These are phyloP conservation scores for Lucilia cuprina DNA, from an alignment of 1,140 invertebrate genomes.

Conservation along the genomic window DNA sequence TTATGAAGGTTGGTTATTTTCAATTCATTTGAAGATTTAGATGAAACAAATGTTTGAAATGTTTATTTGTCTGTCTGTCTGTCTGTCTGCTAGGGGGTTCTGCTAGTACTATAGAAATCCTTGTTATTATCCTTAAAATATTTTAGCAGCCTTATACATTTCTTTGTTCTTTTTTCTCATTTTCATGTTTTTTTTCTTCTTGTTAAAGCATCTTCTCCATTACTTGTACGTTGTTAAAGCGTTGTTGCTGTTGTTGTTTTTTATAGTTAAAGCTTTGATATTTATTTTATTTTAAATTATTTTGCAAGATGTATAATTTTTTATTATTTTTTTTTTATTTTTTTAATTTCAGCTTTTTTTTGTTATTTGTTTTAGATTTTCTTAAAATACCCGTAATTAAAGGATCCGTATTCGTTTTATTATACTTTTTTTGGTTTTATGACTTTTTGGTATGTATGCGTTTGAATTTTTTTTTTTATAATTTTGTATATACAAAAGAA, in stretches of 20 bases:
- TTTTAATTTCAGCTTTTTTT: not conserved
- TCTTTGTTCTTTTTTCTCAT: not conserved
- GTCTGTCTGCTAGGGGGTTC: too few relatives aligned
- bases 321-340: not conserved
- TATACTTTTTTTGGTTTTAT: not conserved
- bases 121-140: not conserved
- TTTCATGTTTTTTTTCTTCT: not conserved
- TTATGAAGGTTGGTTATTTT: not conserved
- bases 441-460: not conserved
- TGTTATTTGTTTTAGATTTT: not conserved
- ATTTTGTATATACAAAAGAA: not conserved
- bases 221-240: not conserved
- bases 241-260: not conserved
- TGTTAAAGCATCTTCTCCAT: not conserved
- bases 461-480: not conserved
- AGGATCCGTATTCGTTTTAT: not conserved
- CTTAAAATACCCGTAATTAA: slow-evolving; percentile 2
- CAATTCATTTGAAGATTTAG: not conserved
- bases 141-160: not conserved
- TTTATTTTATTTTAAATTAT: not conserved
- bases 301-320: not conserved
- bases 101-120: not conserved
- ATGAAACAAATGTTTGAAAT: too few relatives aligned
- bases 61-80: too few relatives aligned
- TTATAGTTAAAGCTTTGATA: not conserved